Percentiles rank a stretch among this genome's conserved stretches.
Conservation (phyloP, 2,888 invertebrate genomes). For the Sminthurinus aureus region DNA sequence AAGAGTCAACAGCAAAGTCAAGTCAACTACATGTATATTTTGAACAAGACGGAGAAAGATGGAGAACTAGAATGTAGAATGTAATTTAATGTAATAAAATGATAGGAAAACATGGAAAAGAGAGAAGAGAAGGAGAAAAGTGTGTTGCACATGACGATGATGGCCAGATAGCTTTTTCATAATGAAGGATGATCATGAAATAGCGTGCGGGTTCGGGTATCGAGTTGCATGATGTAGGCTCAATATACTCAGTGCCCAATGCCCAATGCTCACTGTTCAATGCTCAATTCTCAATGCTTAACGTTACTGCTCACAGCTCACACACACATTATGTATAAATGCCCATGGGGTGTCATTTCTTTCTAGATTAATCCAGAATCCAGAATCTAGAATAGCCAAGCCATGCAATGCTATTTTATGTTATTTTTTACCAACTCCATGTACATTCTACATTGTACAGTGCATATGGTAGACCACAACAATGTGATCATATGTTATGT, state of each 20-base stretch:
- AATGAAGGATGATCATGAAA: conserved; percentile 57
- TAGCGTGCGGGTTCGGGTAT: conserved; percentile 51
- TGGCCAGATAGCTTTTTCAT: conserved; percentile 53
- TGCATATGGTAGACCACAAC: conserved; percentile 36
- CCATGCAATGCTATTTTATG: too few relatives aligned
- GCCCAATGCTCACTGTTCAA: too few relatives aligned
- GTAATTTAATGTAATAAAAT: background rate
- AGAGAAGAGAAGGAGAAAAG: background rate
- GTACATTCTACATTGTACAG: too few relatives aligned
- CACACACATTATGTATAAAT: conserved; percentile 45
- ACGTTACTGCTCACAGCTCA: too few relatives aligned
- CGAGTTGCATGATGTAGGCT: conserved; percentile 53
- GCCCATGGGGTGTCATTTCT: conserved; percentile 55
- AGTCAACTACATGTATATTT: conserved; percentile 4
- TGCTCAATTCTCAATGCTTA: too few relatives aligned
- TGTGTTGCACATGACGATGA: conserved; percentile 47
- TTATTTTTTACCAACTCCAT: too few relatives aligned
- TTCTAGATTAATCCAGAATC: conserved; percentile 43
- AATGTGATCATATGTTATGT: conserved; percentile 44
- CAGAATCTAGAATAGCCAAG: background rate
- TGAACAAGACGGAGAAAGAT: background rate
- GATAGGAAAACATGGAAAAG: conserved; percentile 29
- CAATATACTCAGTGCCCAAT: too few relatives aligned
- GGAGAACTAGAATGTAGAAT: background rate
- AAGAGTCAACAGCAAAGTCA: conserved; percentile 7